Conservation (phyloP, 2,888 invertebrate species). For the Coronaproctus castanopsis region DNA sequence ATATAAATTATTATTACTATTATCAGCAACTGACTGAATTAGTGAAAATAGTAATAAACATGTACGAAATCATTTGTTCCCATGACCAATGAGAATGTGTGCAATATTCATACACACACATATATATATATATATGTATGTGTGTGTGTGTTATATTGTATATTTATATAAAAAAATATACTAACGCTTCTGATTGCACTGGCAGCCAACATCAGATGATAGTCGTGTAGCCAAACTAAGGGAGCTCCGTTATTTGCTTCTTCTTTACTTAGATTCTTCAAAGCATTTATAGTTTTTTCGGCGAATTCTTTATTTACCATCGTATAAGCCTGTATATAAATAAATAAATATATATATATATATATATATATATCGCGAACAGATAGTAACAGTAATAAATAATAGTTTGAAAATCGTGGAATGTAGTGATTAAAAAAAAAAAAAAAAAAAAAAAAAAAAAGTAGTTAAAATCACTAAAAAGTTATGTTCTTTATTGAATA, state of each 20-base stretch:
- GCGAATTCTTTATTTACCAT: constrained; percentile 66
- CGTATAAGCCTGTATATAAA: constrained; percentile 45
- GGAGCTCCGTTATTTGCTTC: constrained; percentile 31
- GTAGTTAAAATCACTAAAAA: background rate
- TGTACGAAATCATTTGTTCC: too few species aligned
- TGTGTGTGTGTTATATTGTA: background rate
- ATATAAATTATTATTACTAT: too few species aligned
- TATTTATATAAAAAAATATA: constrained; percentile 1
- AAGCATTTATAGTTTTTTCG: constrained; percentile 48
- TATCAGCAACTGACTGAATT: too few species aligned
- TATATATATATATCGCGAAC: too few species aligned
- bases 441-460: background rate
- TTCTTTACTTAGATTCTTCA: constrained; percentile 23
- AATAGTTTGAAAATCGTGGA: too few species aligned
- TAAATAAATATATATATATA: too few species aligned
- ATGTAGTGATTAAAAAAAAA: too few species aligned
- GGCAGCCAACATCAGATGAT: constrained; percentile 79
- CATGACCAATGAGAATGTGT: too few species aligned
- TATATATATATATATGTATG: too few species aligned
- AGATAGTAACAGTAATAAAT: too few species aligned
- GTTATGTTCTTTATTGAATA: background rate
- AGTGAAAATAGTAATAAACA: too few species aligned
- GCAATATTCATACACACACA: too few species aligned
- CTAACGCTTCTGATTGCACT: constrained; percentile 66
- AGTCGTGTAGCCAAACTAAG: constrained; percentile 85